phyloP scores from a whole-genome alignment of 2,113 vertebrate species.

The Emydura subglobosa region DNA sequence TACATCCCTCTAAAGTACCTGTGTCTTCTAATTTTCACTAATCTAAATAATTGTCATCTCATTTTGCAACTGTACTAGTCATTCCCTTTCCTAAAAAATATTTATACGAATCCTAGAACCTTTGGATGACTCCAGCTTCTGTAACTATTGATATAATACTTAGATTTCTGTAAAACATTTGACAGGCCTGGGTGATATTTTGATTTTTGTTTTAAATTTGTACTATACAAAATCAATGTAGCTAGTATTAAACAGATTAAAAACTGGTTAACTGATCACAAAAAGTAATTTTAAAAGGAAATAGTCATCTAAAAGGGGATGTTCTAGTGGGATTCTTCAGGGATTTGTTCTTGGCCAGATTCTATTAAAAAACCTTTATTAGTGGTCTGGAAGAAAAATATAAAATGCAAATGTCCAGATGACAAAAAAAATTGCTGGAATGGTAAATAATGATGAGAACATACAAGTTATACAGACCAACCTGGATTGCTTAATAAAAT shows the following conservation, averaged over 20 bases:
- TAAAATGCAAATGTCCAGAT: neutral
- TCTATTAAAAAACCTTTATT: rapidly evolving
- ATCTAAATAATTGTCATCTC: neutral
- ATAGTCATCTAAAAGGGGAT: neutral
- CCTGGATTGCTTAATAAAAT: neutral
- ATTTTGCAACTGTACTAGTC: neutral
- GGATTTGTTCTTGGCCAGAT: neutral
- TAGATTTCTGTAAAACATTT: neutral
- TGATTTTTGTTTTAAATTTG: neutral
- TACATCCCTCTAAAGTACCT: neutral
- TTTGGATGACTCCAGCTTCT: too few relatives aligned
- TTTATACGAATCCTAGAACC: neutral
- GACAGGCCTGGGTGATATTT: too few relatives aligned
- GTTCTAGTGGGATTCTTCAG: neutral
- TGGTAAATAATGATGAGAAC: neutral
- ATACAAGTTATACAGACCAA: neutral
- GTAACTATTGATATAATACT: neutral
- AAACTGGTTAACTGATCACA: neutral
- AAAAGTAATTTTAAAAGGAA: neutral
- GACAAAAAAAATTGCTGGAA: neutral
- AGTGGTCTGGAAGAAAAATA: neutral
- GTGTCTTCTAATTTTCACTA: neutral
- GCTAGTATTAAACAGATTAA: neutral
- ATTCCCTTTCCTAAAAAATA: neutral
- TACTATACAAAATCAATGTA: neutral